phyloP scores from a whole-genome alignment of 35 echinoderm and acorn worm genomes.

The Holothuria glaberrima region DNA sequence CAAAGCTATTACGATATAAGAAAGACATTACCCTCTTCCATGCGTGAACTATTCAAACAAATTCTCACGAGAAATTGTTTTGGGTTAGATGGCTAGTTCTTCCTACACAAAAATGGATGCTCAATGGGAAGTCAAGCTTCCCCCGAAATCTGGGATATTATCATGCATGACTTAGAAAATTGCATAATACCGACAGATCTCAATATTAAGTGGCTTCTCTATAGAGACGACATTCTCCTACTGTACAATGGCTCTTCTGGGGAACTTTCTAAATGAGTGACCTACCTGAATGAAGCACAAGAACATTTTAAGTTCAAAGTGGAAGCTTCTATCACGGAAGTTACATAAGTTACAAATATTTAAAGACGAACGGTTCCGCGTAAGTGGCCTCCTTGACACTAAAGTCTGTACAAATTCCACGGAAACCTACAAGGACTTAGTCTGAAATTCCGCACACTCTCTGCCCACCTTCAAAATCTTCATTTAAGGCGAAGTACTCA shows the following conservation, averaged over 20 bases:
- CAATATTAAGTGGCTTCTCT: background rate
- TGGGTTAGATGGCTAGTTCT: background rate
- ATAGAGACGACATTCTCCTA: background rate
- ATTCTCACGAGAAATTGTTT: background rate
- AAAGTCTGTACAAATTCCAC: background rate
- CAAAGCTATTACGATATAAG: background rate
- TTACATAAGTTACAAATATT: background rate
- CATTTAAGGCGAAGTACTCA: background rate
- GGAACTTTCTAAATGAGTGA: background rate
- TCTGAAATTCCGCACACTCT: background rate
- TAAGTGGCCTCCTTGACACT: background rate
- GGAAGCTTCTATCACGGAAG: background rate
- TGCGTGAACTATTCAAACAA: background rate
- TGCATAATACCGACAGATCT: background rate
- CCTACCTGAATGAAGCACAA: background rate
- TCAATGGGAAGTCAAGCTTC: background rate
- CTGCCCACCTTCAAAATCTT: background rate
- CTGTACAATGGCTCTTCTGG: background rate
- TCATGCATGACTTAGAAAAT: background rate
- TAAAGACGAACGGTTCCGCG: background rate
- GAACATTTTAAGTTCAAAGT: background rate
- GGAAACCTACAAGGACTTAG: background rate
- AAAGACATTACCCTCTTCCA: background rate
- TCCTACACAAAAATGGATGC: background rate
- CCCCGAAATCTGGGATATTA: background rate